Evolutionary conservation across 2,888 invertebrate species (phyloP).

Genomic region (Ethmia dodecea): DNA sequence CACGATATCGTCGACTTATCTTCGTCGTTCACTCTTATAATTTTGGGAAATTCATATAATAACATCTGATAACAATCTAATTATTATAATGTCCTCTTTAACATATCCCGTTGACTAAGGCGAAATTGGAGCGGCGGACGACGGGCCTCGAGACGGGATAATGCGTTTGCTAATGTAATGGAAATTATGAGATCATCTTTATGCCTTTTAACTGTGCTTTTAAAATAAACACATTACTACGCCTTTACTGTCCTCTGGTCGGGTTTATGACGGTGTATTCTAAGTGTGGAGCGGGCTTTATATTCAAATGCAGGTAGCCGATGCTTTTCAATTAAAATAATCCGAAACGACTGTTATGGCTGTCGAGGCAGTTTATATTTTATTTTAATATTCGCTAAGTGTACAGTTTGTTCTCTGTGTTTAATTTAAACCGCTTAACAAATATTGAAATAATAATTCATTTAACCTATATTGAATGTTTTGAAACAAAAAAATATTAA

Average conservation of each 20-base stretch:
- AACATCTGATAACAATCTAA: slow-evolving; percentile 75
- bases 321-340: slow-evolving; percentile 38
- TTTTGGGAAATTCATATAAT: slow-evolving; percentile 74
- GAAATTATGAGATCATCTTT: slow-evolving; percentile 67
- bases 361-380: no score
- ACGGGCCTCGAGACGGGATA: slow-evolving; percentile 55
- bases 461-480: no score
- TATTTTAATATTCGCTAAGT: no score
- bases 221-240: slow-evolving; percentile 66
- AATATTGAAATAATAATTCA: no score
- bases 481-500: no score
- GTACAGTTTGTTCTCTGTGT: no score
- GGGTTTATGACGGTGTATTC: slow-evolving; percentile 34
- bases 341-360: slow-evolving; percentile 22
- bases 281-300: slow-evolving; percentile 30
- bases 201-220: slow-evolving; percentile 62
- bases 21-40: slow-evolving; percentile 65
- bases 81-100: slow-evolving; percentile 76
- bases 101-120: slow-evolving; percentile 65
- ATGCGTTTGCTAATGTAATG: slow-evolving; percentile 65
- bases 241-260: slow-evolving; percentile 27
- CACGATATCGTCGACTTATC: slow-evolving; percentile 71
- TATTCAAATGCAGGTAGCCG: slow-evolving; percentile 35
- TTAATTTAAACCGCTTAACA: no score
- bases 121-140: slow-evolving; percentile 57